These are phyloP conservation scores for Agonopterix subpropinquella DNA, from an alignment of 2,888 invertebrate genomes.

Conservation along the genomic window DNA sequence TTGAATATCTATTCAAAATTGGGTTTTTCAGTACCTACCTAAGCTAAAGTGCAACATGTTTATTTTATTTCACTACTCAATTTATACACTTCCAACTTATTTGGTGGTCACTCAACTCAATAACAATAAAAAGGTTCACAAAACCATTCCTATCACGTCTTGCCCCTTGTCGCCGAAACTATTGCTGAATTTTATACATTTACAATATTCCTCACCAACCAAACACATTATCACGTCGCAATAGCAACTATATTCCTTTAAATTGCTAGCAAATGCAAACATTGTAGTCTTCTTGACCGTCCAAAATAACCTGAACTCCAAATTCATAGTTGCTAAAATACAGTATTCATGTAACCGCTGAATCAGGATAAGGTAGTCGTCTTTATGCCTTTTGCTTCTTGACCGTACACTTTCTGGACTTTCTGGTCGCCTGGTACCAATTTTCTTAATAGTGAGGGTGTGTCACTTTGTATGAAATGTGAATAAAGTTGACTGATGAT, in stretches of 20 bases:
- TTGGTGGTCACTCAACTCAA: conserved; percentile 32
- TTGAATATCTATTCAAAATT: too few species aligned
- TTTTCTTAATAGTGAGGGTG: conserved; percentile 18
- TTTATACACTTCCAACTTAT: too few species aligned
- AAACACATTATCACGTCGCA: too few species aligned
- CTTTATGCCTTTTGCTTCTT: conserved; percentile 31
- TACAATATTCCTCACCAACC: conserved; percentile 26
- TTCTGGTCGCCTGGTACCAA: conserved; percentile 60
- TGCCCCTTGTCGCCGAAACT: conserved; percentile 40
- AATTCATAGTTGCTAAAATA: too few species aligned
- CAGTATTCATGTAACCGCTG: conserved; percentile 15
- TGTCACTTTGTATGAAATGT: background rate
- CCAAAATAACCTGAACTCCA: too few species aligned
- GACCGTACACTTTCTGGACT: conserved; percentile 50
- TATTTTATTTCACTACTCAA: too few species aligned
- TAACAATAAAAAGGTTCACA: conserved; percentile 54
- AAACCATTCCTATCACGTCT: conserved; percentile 60
- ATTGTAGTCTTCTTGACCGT: too few species aligned
- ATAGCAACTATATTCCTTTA: too few species aligned
- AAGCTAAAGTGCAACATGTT: too few species aligned
- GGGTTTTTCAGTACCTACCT: too few species aligned
- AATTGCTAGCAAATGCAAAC: too few species aligned
- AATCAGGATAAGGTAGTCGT: conserved; percentile 24
- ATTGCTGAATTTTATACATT: conserved; percentile 71
- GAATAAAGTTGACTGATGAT: background rate